These are phyloP conservation scores for Sepiola atlantica DNA, from an alignment of 2,888 invertebrate species.

Conservation along the genomic window DNA sequence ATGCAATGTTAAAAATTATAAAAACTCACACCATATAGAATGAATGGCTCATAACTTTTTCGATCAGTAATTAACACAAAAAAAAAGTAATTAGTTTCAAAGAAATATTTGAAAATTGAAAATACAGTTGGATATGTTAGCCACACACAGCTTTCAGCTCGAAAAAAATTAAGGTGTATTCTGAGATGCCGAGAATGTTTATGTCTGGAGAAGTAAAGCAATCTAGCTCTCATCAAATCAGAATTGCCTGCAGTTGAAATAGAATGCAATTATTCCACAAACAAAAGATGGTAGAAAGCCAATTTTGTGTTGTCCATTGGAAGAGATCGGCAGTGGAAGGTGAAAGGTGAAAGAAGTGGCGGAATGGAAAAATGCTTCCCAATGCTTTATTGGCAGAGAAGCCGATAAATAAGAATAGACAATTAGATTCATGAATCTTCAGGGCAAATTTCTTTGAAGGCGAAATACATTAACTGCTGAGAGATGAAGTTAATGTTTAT, in stretches of 20 bases:
- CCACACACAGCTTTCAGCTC: background rate
- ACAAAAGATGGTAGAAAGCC: background rate
- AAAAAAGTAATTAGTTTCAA: background rate
- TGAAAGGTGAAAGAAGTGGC: background rate
- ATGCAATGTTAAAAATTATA: no score
- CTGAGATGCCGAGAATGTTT: background rate
- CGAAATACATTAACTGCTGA: background rate
- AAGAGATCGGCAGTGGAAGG: background rate
- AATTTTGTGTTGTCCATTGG: background rate
- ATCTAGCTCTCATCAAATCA: background rate
- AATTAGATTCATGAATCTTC: background rate
- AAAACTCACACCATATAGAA: no score
- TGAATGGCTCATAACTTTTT: no score
- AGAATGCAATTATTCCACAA: background rate
- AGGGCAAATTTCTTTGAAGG: background rate
- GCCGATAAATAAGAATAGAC: background rate
- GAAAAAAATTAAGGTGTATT: background rate
- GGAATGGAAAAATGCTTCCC: constrained; percentile 32
- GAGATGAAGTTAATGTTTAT: background rate
- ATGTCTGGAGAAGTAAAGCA: background rate
- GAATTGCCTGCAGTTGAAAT: constrained; percentile 4
- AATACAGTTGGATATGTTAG: background rate
- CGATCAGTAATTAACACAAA: no score
- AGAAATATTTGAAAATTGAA: background rate
- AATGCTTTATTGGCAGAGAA: background rate